Evolutionary conservation across 2,888 invertebrate species (phyloP).

Genomic region (Sinohyriopsis cumingii): DNA sequence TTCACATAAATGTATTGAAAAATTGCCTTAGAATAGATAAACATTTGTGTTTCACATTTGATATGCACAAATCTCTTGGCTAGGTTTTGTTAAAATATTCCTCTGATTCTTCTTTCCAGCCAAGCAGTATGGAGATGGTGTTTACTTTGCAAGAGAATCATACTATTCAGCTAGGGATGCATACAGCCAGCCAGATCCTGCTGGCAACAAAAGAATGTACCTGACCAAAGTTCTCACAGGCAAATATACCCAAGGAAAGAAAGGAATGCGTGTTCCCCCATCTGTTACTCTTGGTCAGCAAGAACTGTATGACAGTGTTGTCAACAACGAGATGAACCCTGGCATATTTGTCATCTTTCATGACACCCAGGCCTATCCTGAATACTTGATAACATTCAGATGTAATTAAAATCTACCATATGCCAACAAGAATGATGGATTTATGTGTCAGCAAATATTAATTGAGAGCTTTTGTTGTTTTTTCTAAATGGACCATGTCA

Average conservation of each 20-base stretch:
- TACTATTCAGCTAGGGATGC: slow-evolving; percentile 29
- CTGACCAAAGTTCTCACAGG: slow-evolving; percentile 39
- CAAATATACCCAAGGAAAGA: slow-evolving; percentile 29
- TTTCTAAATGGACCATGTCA: no score
- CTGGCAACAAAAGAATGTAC: slow-evolving; percentile 36
- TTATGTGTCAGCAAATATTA: no score
- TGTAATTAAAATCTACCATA: neutral
- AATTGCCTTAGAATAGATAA: no score
- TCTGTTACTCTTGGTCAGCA: neutral
- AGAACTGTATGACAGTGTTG: slow-evolving; percentile 47
- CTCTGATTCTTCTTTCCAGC: slow-evolving; percentile 31
- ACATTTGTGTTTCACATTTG: no score
- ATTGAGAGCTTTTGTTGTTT: no score
- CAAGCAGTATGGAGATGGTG: slow-evolving; percentile 48
- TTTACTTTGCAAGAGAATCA: slow-evolving; percentile 52
- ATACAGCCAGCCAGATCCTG: slow-evolving; percentile 21
- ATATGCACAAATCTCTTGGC: no score
- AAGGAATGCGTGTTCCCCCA: slow-evolving; percentile 34
- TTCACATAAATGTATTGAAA: no score
- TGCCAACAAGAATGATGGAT: no score
- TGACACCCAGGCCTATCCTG: slow-evolving; percentile 41
- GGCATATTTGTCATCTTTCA: slow-evolving; percentile 45
- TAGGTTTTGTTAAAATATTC: no score
- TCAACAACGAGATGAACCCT: slow-evolving; percentile 33
- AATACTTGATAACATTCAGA: slow-evolving; percentile 39